Percentiles rank a stretch among this genome's conserved stretches.
Conservation (phyloP, 1,140 invertebrate genomes). For the Leptinotarsa undecemlineata region DNA sequence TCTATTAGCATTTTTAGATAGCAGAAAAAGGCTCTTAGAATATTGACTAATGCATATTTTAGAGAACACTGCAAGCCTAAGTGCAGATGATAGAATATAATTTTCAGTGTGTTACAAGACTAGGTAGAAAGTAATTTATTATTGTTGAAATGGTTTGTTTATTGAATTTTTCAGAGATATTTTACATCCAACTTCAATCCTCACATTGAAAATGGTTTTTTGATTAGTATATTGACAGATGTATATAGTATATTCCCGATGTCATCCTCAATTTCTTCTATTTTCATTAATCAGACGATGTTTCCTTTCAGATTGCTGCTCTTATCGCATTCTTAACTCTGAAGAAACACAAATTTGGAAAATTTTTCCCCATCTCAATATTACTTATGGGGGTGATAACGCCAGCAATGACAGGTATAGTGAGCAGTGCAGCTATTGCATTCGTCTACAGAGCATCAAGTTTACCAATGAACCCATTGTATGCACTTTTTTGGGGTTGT, state of each 20-base stretch:
- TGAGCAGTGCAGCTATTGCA: slow-evolving; percentile 90
- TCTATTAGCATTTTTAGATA: too few relatives aligned
- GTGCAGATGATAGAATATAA: too few relatives aligned
- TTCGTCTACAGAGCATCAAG: slow-evolving; percentile 89
- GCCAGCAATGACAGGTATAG: slow-evolving; percentile 82
- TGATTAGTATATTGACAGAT: not conserved
- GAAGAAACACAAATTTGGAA: slow-evolving; percentile 90
- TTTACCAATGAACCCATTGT: slow-evolving; percentile 84
- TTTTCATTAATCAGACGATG: not conserved
- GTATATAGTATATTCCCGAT: not conserved
- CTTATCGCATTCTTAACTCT: slow-evolving; percentile 86
- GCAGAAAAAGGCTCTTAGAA: too few relatives aligned
- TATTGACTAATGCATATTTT: too few relatives aligned
- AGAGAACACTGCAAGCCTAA: too few relatives aligned
- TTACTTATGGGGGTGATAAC: slow-evolving; percentile 85
- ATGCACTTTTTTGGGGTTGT: slow-evolving; percentile 90
- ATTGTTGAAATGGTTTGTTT: too few relatives aligned
- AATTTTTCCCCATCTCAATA: slow-evolving; percentile 88
- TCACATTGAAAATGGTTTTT: too few relatives aligned
- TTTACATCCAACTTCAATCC: too few relatives aligned
- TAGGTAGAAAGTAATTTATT: too few relatives aligned
- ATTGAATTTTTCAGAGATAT: slow-evolving; percentile 2
- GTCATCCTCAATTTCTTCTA: not conserved
- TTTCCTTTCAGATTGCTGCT: slow-evolving; percentile 69
- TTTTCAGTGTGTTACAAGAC: too few relatives aligned